Evolutionary conservation across 2,113 vertebrate species (phyloP).

Genomic region (Campylorhamphus procurvoides): DNA sequence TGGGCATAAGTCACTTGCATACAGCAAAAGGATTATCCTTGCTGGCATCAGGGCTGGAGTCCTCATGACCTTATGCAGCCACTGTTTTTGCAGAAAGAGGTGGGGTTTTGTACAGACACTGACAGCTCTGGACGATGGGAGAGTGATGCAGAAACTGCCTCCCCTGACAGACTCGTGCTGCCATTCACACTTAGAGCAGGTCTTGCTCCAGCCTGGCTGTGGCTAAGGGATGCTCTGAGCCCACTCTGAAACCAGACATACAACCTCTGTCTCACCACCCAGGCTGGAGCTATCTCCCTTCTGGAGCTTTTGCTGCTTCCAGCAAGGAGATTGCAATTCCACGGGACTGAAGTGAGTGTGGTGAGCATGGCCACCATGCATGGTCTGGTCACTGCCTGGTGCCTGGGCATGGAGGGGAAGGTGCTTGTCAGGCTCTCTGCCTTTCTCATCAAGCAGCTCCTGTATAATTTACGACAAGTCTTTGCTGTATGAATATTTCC

Average conservation of each 20-base stretch:
- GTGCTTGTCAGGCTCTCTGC: not conserved
- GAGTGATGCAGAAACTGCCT: accelerated
- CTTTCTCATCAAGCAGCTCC: not conserved
- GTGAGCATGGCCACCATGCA: accelerated
- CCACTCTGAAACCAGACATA: accelerated
- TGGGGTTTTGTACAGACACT: accelerated
- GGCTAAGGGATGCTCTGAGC: not conserved
- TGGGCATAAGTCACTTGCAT: accelerated
- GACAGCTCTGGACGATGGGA: accelerated
- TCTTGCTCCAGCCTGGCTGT: accelerated
- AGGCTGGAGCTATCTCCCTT: accelerated
- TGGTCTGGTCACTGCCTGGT: accelerated
- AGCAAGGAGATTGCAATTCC: not conserved
- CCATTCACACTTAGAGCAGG: accelerated
- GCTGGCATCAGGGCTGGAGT: not conserved
- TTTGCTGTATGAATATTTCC: not conserved
- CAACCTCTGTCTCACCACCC: no score
- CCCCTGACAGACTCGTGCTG: accelerated
- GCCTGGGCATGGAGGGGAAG: not conserved
- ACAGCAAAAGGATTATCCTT: not conserved
- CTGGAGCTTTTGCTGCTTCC: not conserved
- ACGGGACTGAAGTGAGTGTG: accelerated
- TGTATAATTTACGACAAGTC: not conserved
- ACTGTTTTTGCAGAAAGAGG: accelerated
- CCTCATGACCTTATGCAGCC: accelerated